phyloP scores from a whole-genome alignment of 2,113 vertebrate genomes.

The Xenopus borealis region DNA sequence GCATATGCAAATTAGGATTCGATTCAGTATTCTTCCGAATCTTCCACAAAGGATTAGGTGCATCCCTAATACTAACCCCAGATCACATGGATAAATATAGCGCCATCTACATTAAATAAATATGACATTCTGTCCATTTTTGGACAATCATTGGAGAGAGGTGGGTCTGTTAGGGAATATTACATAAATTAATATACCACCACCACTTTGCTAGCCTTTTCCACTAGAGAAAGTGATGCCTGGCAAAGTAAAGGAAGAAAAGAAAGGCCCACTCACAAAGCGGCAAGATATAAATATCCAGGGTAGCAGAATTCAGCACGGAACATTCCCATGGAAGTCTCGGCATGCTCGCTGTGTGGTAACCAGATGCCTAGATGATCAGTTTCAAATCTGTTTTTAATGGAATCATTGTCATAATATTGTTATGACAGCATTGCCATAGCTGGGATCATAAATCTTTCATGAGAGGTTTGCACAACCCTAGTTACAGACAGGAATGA shows the following conservation, averaged over 20 bases:
- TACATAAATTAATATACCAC: no score
- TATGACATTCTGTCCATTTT: no score
- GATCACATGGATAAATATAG: no score
- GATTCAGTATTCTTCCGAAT: no score
- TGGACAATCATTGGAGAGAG: no score
- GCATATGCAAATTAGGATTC: no score
- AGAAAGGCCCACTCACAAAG: not conserved
- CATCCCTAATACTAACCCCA: no score
- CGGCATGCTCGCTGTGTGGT: slow-evolving; percentile 15
- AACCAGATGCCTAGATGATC: slow-evolving; percentile 36
- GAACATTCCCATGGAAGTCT: slow-evolving; percentile 15
- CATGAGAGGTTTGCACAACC: slow-evolving; percentile 19
- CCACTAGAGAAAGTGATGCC: no score
- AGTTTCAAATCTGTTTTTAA: slow-evolving; percentile 26
- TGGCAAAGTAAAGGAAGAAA: not conserved
- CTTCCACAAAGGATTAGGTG: no score
- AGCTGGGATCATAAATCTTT: slow-evolving; percentile 1
- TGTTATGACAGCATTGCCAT: slow-evolving; percentile 11
- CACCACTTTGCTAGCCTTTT: no score
- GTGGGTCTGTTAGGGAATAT: no score
- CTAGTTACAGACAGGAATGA: slow-evolving; percentile 6
- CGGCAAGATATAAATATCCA: not conserved
- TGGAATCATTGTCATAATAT: slow-evolving; percentile 35
- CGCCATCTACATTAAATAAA: no score
- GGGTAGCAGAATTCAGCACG: not conserved